Percentiles rank a stretch among this genome's conserved stretches.
phyloP scores from a whole-genome alignment of 2,888 invertebrate genomes.

The Pristionchus exspectatus region DNA sequence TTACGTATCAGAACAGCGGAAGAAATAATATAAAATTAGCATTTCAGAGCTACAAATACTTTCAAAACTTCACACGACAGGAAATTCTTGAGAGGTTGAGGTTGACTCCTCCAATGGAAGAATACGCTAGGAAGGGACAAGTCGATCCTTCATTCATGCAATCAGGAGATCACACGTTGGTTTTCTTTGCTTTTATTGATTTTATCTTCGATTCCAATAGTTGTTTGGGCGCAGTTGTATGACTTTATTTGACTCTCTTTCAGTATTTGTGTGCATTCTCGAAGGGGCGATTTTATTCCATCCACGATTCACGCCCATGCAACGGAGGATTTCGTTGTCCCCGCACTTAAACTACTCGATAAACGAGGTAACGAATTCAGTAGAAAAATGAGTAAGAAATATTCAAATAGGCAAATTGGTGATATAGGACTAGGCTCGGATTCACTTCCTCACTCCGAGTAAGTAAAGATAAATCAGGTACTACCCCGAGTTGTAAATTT shows the following conservation, averaged over 20 bases:
- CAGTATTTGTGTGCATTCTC: conserved; percentile 48
- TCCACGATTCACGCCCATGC: conserved; percentile 42
- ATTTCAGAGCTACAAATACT: conserved; percentile 48
- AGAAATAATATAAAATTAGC: not conserved
- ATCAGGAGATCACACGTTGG: conserved; percentile 30
- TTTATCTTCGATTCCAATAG: not conserved
- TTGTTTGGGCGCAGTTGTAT: not conserved
- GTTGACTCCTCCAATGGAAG: conserved; percentile 10
- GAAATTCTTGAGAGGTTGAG: conserved; percentile 16
- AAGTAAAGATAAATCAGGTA: too few relatives aligned
- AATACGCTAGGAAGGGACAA: not conserved
- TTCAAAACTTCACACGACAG: not conserved
- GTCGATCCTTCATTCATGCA: not conserved
- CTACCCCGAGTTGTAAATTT: too few relatives aligned
- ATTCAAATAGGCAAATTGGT: too few relatives aligned
- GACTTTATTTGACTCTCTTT: not conserved
- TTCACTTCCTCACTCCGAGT: too few relatives aligned
- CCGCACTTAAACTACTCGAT: conserved; percentile 31
- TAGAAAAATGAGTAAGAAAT: too few relatives aligned
- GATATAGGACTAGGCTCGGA: too few relatives aligned
- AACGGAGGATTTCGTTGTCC: conserved; percentile 27
- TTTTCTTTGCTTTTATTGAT: not conserved
- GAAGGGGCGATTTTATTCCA: conserved; percentile 44
- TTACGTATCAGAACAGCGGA: too few relatives aligned
- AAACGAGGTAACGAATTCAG: not conserved